Base-by-base conservation (phyloP, 2,797 vertebrate species). In the Etheostoma perlongum region DNA sequence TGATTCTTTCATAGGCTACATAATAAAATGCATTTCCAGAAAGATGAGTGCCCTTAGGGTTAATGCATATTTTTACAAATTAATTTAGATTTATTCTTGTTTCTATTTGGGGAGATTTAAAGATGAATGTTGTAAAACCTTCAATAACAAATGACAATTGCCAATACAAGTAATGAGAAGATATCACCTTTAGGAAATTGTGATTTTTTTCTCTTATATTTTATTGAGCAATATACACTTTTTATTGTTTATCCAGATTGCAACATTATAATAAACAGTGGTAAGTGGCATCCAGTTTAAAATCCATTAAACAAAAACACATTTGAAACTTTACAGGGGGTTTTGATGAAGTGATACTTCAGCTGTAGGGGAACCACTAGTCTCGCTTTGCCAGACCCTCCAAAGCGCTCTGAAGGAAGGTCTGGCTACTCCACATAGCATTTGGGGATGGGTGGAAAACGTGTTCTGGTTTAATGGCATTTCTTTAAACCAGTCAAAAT, bases 1-100 rank as follows among this genome's bases (percentile, higher is more conserved):
- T 33, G 10, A 68, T 44, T 72, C 4, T 30, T 30, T n/a, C 46
- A 61, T 53, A 25, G 6, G 4, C 63, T 49, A 18, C 25, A 74
- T 49, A 14, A 64, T 52, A 13, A 52, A 54, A 11, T 30, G 58
- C 48, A 73, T 36, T 18, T 53, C 33, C 67, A 73, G 61, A 72
- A n/a, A n/a, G 30, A 11, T 69, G n/a, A 25, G n/a, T 48, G 60
- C 21, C 19, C 9, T 21, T 11, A 21, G 27, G 10, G 44, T 59
- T 66, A 15, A 9, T 65, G n/a, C 30, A 23, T 10, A 47, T 52
- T 40, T 57, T 71, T 13, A 36, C 4, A 9, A 63, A 63, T 2
- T 47, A 21, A 68, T 36, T 57, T 58, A 18, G 9, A 66, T 59
- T n/a, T 48, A 23, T 58, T 58, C n/a, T 42, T 46, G 21, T 8